phyloP scores from a whole-genome alignment of 1,140 invertebrate species.

The Aporrectodea caliginosa region DNA sequence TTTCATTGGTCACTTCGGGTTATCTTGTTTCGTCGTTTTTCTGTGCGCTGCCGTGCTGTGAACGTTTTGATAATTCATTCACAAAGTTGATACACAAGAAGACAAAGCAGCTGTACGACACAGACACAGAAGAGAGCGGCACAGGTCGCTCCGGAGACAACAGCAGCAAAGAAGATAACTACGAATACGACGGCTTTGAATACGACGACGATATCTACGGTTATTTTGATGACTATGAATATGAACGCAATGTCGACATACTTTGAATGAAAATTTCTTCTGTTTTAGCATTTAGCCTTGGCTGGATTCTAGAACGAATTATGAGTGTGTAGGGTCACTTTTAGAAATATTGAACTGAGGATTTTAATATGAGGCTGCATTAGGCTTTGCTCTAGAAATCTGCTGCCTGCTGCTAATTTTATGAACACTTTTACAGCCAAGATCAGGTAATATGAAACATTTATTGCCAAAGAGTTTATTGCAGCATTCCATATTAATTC shows the following conservation, averaged over 20 bases:
- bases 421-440: too few relatives aligned
- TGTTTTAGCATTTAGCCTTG: too few relatives aligned
- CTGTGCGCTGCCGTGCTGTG: conserved; percentile 37
- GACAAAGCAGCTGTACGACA: conserved; percentile 44
- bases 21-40: conserved; percentile 38
- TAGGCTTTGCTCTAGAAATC: too few relatives aligned
- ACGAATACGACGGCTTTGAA: conserved; percentile 48
- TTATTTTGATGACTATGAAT: conserved; percentile 45
- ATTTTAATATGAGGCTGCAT: too few relatives aligned
- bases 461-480: too few relatives aligned
- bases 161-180: conserved; percentile 37
- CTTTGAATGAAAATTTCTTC: too few relatives aligned
- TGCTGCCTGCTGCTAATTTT: too few relatives aligned
- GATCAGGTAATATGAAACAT: too few relatives aligned
- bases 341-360: too few relatives aligned
- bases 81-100: conserved; percentile 44
- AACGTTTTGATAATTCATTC: conserved; percentile 45
- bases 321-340: too few relatives aligned
- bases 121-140: conserved; percentile 45
- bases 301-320: too few relatives aligned
- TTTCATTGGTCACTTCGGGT: conserved; percentile 46
- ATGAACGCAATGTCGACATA: neutral
- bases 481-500: too few relatives aligned
- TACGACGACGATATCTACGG: conserved; percentile 54
- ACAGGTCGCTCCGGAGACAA: conserved; percentile 40